These are phyloP conservation scores for Himalopsyche japonica DNA, from an alignment of 2,888 invertebrate species.

Conservation along the genomic window DNA sequence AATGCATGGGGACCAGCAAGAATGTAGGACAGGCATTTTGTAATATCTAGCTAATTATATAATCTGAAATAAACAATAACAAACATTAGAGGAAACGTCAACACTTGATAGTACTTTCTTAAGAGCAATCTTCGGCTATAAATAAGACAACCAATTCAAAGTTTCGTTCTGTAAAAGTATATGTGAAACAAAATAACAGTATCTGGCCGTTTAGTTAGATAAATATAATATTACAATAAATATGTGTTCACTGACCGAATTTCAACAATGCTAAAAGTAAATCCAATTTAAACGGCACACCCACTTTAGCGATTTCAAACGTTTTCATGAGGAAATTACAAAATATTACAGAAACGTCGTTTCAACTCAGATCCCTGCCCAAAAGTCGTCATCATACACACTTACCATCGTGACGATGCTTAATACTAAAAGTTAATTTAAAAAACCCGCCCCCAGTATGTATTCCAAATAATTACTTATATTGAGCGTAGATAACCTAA, in stretches of 20 bases:
- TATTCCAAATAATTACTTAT: too few relatives aligned
- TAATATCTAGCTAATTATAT: background rate
- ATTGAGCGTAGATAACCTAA: too few relatives aligned
- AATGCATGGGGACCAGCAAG: conserved; percentile 88
- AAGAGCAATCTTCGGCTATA: background rate
- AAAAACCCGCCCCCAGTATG: too few relatives aligned
- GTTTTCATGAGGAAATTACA: background rate
- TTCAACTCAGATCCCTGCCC: conserved; percentile 15
- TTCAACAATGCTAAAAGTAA: background rate
- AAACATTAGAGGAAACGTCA: background rate
- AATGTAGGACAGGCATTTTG: conserved; percentile 72
- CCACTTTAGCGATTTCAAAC: conserved; percentile 14
- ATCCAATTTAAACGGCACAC: conserved; percentile 32
- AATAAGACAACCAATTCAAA: background rate
- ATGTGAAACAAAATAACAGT: background rate
- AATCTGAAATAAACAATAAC: conserved; percentile 6
- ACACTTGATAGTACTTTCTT: background rate
- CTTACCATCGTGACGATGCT: conserved; percentile 6
- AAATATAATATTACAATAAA: background rate
- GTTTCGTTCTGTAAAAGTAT: background rate
- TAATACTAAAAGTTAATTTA: background rate
- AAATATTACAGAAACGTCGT: background rate
- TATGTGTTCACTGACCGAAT: background rate
- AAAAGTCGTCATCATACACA: conserved; percentile 26
- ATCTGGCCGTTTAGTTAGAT: background rate